Evolutionary conservation across 1,140 invertebrate species (phyloP), one percentile per base, ranked within the genome.

Genomic region (Harpegnathos saltator): DNA sequence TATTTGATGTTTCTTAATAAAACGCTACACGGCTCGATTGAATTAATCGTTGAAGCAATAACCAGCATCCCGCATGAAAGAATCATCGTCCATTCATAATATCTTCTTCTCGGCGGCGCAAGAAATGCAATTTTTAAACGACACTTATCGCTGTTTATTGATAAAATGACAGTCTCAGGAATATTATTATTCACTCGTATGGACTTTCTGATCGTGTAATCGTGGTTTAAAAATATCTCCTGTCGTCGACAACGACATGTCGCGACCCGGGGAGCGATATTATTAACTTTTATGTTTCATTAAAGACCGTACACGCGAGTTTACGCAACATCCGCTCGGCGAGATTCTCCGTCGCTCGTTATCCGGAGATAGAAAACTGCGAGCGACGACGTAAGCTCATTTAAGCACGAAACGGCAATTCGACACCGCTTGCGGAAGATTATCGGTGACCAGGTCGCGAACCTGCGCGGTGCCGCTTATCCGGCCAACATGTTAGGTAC

Each of bases 211-310:
- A 19, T 69, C 14, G 12, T 65, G 52, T 58, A 69, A 62, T 69
- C 33, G 26, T 78, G 19, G 14, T 58, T 80, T 69, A 52, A 69
- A 80, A 58, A 69, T 58, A 69, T 78, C 17, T 71, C 24, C 22
- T 26, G 24, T 5, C 26, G 3, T 38, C 66, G 12, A 77, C 7
- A 56, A 15, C 17, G 33, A 69, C 61, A 71, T 80, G 50, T 80
- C 17, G 14, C 52, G 12, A 78, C 52, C 14, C 22, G n/a, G 33
- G 33, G 44, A 38, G 22, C 17, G n/a, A 80, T 24, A 78, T 56
- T 80, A 69, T 80, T 80, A 69, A 80, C 17, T 58, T 69, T 56
- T 19, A 1, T 26, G 38, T 44, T 19, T n/a, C 7, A 9, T 29
- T 29, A 1, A 17, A 26, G 38, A 38, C n/a, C n/a, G n/a, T n/a